phyloP scores from a whole-genome alignment of 2,888 invertebrate species.

The Tetranychus piercei region DNA sequence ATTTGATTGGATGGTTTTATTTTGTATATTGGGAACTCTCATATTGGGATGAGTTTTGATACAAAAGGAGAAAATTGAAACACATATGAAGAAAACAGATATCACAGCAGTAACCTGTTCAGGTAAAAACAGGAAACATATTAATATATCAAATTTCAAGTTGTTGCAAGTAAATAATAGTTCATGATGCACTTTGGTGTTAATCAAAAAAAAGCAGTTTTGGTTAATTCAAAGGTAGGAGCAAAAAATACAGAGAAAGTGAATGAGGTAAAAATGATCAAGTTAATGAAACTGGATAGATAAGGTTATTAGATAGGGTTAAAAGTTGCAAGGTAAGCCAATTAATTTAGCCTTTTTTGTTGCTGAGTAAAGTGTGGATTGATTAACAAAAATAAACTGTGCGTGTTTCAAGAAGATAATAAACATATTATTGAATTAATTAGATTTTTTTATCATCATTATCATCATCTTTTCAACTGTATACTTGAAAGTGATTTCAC shows the following conservation, averaged over 20 bases:
- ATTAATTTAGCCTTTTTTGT: background rate
- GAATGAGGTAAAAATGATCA: background rate
- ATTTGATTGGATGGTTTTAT: constrained; percentile 27
- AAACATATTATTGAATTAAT: background rate
- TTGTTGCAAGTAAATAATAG: no score
- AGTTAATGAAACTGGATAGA: background rate
- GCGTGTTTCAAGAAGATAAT: background rate
- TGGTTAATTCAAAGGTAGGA: no score
- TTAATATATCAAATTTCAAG: no score
- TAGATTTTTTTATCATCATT: background rate
- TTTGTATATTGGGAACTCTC: constrained; percentile 41
- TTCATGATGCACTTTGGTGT: no score
- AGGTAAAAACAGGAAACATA: constrained; percentile 15
- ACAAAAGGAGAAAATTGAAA: constrained; percentile 86
- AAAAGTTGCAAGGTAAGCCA: background rate
- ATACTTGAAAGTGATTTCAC: no score
- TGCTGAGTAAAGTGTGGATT: background rate
- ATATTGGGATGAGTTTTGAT: constrained; percentile 82
- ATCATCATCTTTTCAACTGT: background rate
- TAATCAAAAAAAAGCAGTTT: background rate
- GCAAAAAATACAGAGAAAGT: background rate
- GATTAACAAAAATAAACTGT: background rate
- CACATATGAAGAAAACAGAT: constrained; percentile 88
- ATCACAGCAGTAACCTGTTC: constrained; percentile 68
- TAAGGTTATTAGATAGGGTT: background rate